phyloP scores from a whole-genome alignment of 2,888 invertebrate genomes.

The Venusia cambrica region DNA sequence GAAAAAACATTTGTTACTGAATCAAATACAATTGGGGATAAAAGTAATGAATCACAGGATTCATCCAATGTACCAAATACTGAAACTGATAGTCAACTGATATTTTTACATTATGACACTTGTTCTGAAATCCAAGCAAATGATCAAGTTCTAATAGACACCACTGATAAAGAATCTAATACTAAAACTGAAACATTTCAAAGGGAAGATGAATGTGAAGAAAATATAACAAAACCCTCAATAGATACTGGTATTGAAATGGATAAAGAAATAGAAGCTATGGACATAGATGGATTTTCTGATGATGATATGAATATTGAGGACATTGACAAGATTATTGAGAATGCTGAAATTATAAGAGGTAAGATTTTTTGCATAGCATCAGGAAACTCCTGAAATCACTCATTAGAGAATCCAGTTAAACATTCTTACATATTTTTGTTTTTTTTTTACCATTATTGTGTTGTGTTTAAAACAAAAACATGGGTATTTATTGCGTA shows the following conservation, averaged over 20 bases:
- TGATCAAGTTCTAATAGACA: too few species aligned
- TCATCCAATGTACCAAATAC: constrained; percentile 8
- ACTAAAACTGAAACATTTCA: constrained; percentile 13
- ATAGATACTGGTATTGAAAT: constrained; percentile 8
- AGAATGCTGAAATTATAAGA: constrained; percentile 56
- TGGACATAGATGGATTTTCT: constrained; percentile 46
- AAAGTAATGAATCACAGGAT: constrained; percentile 6
- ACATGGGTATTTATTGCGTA: too few species aligned
- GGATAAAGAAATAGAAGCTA: constrained; percentile 19
- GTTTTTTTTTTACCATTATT: too few species aligned
- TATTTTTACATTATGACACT: constrained; percentile 46
- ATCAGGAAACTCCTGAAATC: too few species aligned
- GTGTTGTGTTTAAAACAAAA: too few species aligned
- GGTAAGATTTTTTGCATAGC: too few species aligned
- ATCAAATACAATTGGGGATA: too few species aligned
- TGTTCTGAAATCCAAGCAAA: too few species aligned
- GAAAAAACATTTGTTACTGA: too few species aligned
- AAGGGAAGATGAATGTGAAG: constrained; percentile 6
- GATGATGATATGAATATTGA: constrained; percentile 61
- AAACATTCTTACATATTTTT: too few species aligned
- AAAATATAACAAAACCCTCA: constrained; percentile 8
- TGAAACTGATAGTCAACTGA: constrained; percentile 42
- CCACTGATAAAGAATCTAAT: too few species aligned
- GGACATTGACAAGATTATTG: constrained; percentile 61
- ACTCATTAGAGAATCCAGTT: too few species aligned